Conservation (phyloP, 2,888 invertebrate genomes). For the Dicranocentrus wangi region DNA sequence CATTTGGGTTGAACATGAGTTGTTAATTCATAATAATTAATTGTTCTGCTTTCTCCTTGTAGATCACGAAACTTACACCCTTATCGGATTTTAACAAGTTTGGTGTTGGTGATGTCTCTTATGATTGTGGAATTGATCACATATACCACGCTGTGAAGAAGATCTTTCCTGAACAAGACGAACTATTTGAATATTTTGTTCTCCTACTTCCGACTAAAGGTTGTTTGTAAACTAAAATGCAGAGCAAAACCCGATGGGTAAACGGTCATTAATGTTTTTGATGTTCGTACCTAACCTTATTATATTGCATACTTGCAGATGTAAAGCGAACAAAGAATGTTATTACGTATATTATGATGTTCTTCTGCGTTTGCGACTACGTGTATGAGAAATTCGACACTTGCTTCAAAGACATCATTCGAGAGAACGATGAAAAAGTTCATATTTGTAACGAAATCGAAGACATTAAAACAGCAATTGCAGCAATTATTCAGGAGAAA, state of each 20-base stretch:
- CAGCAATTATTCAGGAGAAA: constrained; percentile 20
- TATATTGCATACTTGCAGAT: constrained; percentile 12
- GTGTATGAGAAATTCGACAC: background rate
- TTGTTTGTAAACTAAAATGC: background rate
- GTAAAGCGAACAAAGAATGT: constrained; percentile 20
- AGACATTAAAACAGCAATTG: constrained; percentile 17
- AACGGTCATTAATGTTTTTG: background rate
- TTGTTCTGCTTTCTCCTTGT: background rate
- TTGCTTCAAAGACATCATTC: constrained; percentile 8
- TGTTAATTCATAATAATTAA: background rate
- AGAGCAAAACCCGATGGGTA: no score
- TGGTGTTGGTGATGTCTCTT: constrained; percentile 21
- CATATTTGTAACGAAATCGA: constrained; percentile 20
- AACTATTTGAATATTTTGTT: constrained; percentile 31
- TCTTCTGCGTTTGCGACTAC: constrained; percentile 21
- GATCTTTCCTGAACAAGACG: constrained; percentile 41
- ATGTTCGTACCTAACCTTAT: background rate
- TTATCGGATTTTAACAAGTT: constrained; percentile 30
- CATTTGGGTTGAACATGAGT: background rate
- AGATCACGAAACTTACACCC: constrained; percentile 1
- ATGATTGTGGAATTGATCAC: constrained; percentile 37
- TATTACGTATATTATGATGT: constrained; percentile 26
- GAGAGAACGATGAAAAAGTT: constrained; percentile 33
- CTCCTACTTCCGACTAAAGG: constrained; percentile 20
- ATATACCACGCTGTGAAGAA: constrained; percentile 28